Percentiles rank a stretch among this genome's conserved stretches.
These are phyloP conservation scores for Drosophila nr. perissopoda DNA, from an alignment of 2,888 invertebrate genomes.

Conservation along the genomic window DNA sequence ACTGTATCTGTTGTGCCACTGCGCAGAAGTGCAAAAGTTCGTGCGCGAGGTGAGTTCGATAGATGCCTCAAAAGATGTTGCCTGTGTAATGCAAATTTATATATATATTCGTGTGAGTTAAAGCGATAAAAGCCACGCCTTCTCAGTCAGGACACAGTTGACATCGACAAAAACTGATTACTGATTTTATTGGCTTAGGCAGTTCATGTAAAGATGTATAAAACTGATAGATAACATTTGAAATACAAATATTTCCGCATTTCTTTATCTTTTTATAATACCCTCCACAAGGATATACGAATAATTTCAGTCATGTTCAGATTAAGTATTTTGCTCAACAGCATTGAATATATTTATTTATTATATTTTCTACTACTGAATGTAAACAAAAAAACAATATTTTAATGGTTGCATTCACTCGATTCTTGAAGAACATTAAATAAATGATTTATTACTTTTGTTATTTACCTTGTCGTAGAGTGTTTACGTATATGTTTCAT, in stretches of 20 bases:
- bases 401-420: not conserved
- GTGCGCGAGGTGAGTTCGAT: slow-evolving; percentile 78
- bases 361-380: not conserved
- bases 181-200: not conserved
- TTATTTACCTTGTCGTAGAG: not conserved
- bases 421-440: not conserved
- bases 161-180: not conserved
- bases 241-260: not conserved
- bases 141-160: rapidly evolving
- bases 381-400: not conserved
- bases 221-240: not conserved
- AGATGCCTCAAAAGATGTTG: not conserved
- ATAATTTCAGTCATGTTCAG: not conserved
- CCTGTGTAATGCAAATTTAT: not conserved
- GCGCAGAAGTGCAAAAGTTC: slow-evolving; percentile 83
- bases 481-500: not conserved
- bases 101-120: not conserved
- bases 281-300: not conserved
- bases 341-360: not conserved
- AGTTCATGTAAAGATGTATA: not conserved
- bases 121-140: not conserved
- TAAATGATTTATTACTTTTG: not conserved
- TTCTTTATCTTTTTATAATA: not conserved
- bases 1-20: slow-evolving; percentile 84
- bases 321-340: not conserved